Conservation (phyloP, 2,888 invertebrate genomes). For the Laspeyria flexula region DNA sequence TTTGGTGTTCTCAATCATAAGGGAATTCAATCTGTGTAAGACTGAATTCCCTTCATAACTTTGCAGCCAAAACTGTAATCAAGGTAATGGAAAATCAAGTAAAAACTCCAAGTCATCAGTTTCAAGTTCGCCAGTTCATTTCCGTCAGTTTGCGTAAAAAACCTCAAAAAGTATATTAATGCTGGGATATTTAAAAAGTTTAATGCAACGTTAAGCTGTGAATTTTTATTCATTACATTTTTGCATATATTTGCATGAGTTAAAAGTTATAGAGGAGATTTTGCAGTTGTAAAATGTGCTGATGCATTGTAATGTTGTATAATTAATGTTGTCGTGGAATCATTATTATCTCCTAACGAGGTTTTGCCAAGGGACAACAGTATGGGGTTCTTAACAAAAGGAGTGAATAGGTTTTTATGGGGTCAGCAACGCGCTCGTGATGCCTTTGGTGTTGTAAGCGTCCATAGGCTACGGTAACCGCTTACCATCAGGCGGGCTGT, state of each 20-base stretch:
- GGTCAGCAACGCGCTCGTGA: too few species aligned
- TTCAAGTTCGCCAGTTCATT: background rate
- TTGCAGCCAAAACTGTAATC: too few species aligned
- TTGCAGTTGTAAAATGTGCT: constrained; percentile 3
- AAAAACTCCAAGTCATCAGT: background rate
- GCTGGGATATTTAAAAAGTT: constrained; percentile 6
- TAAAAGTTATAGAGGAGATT: background rate
- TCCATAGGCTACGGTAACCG: too few species aligned
- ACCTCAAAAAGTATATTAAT: background rate
- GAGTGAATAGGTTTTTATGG: too few species aligned
- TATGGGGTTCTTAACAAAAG: too few species aligned
- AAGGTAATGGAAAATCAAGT: background rate
- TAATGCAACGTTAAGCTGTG: constrained; percentile 2
- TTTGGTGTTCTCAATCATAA: too few species aligned
- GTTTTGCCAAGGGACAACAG: too few species aligned
- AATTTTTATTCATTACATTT: constrained; percentile 4
- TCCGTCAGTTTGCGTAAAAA: background rate
- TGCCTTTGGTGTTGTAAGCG: too few species aligned
- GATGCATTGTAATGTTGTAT: background rate
- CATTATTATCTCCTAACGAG: too few species aligned
- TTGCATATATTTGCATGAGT: constrained; percentile 5
- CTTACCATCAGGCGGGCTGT: too few species aligned
- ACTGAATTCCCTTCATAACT: too few species aligned
- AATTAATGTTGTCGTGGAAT: background rate
- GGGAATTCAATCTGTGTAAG: too few species aligned